phyloP scores from a whole-genome alignment of 2,797 vertebrate genomes.

The Lagocephalus sceleratus region DNA sequence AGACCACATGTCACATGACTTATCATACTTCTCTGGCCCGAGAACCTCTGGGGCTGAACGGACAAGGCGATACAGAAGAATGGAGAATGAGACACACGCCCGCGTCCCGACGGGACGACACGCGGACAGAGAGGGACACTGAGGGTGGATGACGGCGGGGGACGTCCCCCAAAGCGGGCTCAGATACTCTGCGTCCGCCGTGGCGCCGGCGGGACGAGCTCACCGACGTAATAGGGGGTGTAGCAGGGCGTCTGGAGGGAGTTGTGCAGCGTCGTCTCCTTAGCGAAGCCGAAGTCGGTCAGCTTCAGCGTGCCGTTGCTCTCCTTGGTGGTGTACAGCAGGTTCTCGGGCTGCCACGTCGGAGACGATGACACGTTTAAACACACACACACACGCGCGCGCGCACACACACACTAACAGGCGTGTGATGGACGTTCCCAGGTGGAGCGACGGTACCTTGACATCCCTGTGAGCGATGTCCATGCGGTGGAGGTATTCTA shows the following conservation, averaged over 20 bases:
- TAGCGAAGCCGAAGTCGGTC: constrained; percentile 96
- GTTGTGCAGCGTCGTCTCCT: constrained; percentile 89
- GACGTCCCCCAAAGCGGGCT: neutral
- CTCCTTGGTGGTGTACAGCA: constrained; percentile 90
- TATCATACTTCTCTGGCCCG: constrained; percentile 97
- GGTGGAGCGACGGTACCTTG: constrained; percentile 77
- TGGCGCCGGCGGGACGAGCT: constrained; percentile 13
- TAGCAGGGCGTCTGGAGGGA: constrained; percentile 94
- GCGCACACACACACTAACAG: neutral
- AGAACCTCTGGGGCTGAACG: constrained; percentile 90
- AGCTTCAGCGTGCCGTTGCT: constrained; percentile 86
- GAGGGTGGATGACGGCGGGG: neutral
- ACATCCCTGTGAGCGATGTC: constrained; percentile 94
- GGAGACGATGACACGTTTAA: neutral
- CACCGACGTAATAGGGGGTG: constrained; percentile 97
- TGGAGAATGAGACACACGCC: constrained; percentile 13
- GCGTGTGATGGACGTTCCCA: neutral
- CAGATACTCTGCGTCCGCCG: neutral
- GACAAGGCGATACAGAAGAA: constrained; percentile 32
- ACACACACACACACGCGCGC: neutral
- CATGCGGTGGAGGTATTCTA: constrained; percentile 88
- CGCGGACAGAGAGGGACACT: neutral
- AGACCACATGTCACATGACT: constrained; percentile 98
- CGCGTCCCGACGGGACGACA: constrained; percentile 3
- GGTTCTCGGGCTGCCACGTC: constrained; percentile 86